Base-by-base conservation (phyloP, 2,113 vertebrate genomes). In the Catharus bicknelli region DNA sequence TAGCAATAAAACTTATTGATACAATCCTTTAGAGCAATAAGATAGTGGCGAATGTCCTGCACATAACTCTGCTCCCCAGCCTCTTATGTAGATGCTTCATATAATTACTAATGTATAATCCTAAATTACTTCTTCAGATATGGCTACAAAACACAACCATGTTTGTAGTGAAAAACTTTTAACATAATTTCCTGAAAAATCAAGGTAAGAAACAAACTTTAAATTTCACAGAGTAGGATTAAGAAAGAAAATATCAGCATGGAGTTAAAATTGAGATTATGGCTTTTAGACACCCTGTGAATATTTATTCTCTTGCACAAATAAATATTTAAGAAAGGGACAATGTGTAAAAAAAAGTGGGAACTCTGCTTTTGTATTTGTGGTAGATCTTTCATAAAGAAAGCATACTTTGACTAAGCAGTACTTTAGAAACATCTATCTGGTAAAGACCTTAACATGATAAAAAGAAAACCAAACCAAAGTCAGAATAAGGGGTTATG, bases 401-500 rank as follows among this genome's bases (percentile, higher is more conserved):
- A 55, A 16, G 7, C 5, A 64, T 23, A 10, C 0, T 79, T 69
- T 62, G 23, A 13, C 22, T 62, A 58, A 45, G 11, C 15, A 53
- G 10, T 30, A n/a, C 2, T 85, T 75, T 51, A 47, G 80, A 75
- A 45, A 40, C 62, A 21, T 50, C 3, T 22, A 7, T 57, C 45
- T 48, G 5, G 4, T 10, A 87, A 84, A 74, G 12, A 21, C 2
- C 13, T 67, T 48, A 8, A 9, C 2, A 3, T 36, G 43, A 73
- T 22, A 57, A 36, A n/a, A 30, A 29, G 11, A 22, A 57, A 73
- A 43, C 2, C 6, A 36, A 36, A 25, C 6, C 1, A 36, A 45
- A 17, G 7, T 30, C 73, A 53, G 8, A 1, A 1, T 22, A 2
- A 1, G 3, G 3, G 1, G 1, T 50, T 67, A 22, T 62, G 19